These are phyloP conservation scores for Lamprologus callipterus DNA, from an alignment of 2,113 vertebrate genomes.

Conservation along the genomic window DNA sequence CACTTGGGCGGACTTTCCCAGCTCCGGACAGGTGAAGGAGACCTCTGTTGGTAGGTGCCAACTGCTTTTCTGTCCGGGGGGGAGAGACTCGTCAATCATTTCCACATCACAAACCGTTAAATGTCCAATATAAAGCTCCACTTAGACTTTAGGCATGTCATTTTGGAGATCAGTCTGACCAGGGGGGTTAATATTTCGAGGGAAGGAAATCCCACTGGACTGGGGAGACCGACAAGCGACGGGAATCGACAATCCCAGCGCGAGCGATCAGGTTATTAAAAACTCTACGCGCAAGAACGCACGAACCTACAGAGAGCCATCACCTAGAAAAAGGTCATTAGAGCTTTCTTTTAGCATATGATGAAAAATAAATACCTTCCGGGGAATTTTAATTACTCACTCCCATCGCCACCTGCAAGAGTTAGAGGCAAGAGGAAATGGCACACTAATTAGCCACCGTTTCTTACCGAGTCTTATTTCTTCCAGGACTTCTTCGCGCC, in stretches of 20 bases:
- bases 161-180: background rate
- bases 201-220: background rate
- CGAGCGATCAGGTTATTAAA: background rate
- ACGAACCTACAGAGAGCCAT: background rate
- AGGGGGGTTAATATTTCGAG: background rate
- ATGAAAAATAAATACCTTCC: background rate
- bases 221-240: background rate
- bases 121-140: background rate
- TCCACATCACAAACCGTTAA: background rate
- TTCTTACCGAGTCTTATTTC: slow-evolving; percentile 23
- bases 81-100: background rate
- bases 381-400: background rate
- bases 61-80: background rate
- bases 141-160: background rate
- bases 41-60: background rate
- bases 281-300: background rate
- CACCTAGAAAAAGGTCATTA: background rate
- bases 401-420: background rate
- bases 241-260: background rate
- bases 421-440: background rate
- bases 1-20: background rate
- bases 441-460: background rate
- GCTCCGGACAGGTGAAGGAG: slow-evolving; percentile 7
- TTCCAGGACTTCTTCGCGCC: background rate
- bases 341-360: background rate